Base-by-base conservation (phyloP, 2,113 vertebrate genomes). In the Raja brachyura region DNA sequence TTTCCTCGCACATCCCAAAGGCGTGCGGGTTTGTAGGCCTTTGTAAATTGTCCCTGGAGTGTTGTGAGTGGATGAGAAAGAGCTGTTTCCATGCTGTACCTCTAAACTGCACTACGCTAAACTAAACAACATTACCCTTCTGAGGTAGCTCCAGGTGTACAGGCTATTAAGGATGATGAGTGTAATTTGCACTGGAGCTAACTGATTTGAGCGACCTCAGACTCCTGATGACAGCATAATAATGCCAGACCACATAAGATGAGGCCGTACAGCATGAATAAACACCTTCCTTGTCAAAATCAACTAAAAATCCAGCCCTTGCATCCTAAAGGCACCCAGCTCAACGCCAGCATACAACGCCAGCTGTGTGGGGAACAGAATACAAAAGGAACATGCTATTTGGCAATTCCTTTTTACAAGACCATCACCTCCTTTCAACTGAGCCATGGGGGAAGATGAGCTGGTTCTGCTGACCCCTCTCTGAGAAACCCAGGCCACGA, bases 331-430 rank as follows among this genome's bases (percentile, higher is more conserved):
- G 93, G 31, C 68, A 93, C 93, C 93, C 93, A 94, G 93, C 94
- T 93, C 63, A 93, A 94, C 93, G 93, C 93, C 93, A n/a, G n/a
- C 56, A 56, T 63, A 68, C 93, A 63, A 28, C 93, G n/a, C 85
- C 93, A 93, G 83, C 81, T 93, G 83, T 73, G 31, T 10, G 9
- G 18, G 63, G 79, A 77, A 88, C 18, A 74, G 54, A 18, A n/a
- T 20, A 39, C 61, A 90, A 28, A 85, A 88, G 25, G 79, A 81
- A 66, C 33, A 48, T 48, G 28, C 28, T 81, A 39, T 59, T 25
- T 18, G 86, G 11, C 33, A 16, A 22, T 63, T 70, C 70, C 61
- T 39, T 77, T 83, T 93, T n/a, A 33, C 70, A 13, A 0, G 4
- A 16, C 48, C 76, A 93, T 93, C 59, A 73, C 31, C 59, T 59